phyloP scores from a whole-genome alignment of 2,888 invertebrate species.

The Bursaphelenchus okinawaensis region DNA sequence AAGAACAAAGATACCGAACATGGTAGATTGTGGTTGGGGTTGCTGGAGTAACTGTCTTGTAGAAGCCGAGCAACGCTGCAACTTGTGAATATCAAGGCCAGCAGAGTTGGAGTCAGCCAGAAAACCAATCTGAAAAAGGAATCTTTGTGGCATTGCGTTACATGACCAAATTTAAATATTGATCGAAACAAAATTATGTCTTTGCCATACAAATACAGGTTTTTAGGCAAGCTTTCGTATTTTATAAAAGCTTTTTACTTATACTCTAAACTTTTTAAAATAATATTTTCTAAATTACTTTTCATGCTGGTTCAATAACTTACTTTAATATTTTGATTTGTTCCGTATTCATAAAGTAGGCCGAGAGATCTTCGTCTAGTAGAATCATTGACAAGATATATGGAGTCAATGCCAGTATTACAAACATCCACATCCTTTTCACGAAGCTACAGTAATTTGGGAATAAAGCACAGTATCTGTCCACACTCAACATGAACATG shows the following conservation, averaged over 20 bases:
- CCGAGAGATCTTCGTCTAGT: slow-evolving; percentile 8
- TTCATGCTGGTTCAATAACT: slow-evolving; percentile 5
- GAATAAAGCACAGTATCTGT: slow-evolving; percentile 33
- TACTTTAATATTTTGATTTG: slow-evolving; percentile 19
- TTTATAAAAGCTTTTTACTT: too few species aligned
- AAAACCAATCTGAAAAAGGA: slow-evolving; percentile 26
- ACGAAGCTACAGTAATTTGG: slow-evolving; percentile 24
- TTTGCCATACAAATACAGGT: too few species aligned
- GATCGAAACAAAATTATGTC: neutral
- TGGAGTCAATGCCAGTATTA: slow-evolving; percentile 20
- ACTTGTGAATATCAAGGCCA: slow-evolving; percentile 26
- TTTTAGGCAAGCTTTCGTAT: too few species aligned
- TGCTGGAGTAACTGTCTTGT: slow-evolving; percentile 20
- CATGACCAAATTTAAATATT: slow-evolving; percentile 1
- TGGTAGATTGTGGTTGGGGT: slow-evolving; percentile 24
- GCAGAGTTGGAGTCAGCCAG: slow-evolving; percentile 23
- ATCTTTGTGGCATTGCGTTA: neutral
- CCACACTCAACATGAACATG: slow-evolving; percentile 27
- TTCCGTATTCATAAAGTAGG: neutral
- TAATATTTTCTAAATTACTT: too few species aligned
- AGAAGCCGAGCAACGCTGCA: slow-evolving; percentile 28
- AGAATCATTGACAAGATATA: slow-evolving; percentile 28
- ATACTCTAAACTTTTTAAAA: too few species aligned
- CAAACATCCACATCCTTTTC: slow-evolving; percentile 9
- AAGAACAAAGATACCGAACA: slow-evolving; percentile 22